Evolutionary conservation across 2,113 vertebrate species (phyloP).

Genomic region (Micronycteris hirsuta): DNA sequence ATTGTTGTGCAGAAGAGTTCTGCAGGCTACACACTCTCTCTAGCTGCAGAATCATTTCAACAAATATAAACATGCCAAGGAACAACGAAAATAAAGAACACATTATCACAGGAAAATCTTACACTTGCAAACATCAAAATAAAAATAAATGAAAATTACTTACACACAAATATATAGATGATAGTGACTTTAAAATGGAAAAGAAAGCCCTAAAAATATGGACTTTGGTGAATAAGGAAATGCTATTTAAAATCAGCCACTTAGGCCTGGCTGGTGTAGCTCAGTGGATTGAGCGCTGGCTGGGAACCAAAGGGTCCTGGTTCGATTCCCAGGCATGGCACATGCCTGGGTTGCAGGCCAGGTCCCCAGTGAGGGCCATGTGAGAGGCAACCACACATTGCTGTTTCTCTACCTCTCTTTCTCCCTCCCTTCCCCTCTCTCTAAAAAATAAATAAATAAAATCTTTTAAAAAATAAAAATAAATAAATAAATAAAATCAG

Average conservation of each 20-base stretch:
- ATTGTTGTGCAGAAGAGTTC: neutral
- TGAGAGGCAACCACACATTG: no score
- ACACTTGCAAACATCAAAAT: conserved; percentile 36
- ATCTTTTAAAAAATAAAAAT: no score
- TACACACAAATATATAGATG: conserved; percentile 25
- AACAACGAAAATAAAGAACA: conserved; percentile 17
- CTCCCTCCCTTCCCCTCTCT: no score
- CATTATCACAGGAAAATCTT: neutral
- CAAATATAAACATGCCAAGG: conserved; percentile 18
- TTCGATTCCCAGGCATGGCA: no score
- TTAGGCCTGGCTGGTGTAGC: no score
- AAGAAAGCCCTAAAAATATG: neutral
- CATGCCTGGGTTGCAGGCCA: no score
- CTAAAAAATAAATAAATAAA: no score
- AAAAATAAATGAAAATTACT: conserved; percentile 43
- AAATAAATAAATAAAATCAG: no score
- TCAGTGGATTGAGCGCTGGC: no score
- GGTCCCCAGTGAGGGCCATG: no score
- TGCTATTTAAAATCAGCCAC: conserved; percentile 33
- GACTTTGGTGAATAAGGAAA: conserved; percentile 26
- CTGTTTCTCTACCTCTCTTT: no score
- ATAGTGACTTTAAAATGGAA: conserved; percentile 16
- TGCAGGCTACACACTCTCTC: neutral
- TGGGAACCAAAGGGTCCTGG: no score
- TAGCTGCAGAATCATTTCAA: conserved; percentile 22